A percentile compares a stretch with the other conserved stretches of the same genome.
Conservation (phyloP, 2,797 vertebrate species). For the Astyanax mexicanus region DNA sequence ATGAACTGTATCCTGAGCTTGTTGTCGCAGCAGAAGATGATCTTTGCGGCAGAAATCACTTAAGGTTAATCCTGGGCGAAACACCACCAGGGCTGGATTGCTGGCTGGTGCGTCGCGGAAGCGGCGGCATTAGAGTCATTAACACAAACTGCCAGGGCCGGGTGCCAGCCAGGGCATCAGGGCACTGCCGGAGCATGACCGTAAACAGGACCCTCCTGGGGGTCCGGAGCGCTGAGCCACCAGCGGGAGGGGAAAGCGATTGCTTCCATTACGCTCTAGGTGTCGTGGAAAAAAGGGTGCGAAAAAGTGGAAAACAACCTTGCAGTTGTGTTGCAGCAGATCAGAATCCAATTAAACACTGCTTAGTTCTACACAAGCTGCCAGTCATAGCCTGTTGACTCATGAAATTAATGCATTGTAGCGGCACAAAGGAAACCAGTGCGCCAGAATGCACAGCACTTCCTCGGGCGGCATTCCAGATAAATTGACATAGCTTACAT, state of each 20-base stretch:
- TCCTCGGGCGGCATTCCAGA: conserved; percentile 63
- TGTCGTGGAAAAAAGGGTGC: conserved; percentile 71
- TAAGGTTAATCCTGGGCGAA: conserved; percentile 70
- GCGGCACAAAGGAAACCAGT: conserved; percentile 71
- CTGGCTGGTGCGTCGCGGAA: conserved; percentile 55
- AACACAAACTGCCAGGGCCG: conserved; percentile 58
- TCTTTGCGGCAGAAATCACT: conserved; percentile 53
- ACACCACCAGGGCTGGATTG: conserved; percentile 54
- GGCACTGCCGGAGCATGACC: conserved; percentile 68
- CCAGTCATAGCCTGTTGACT: conserved; percentile 81
- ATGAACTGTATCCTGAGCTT: conserved; percentile 68
- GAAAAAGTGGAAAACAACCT: conserved; percentile 68
- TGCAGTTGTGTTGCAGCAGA: conserved; percentile 74
- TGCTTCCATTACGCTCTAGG: conserved; percentile 78
- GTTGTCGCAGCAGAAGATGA: conserved; percentile 56
- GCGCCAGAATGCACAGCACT: conserved; percentile 65
- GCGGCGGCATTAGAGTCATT: conserved; percentile 54
- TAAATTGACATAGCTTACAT: conserved; percentile 56
- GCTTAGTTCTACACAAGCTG: conserved; percentile 79
- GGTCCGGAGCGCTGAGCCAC: conserved; percentile 60
- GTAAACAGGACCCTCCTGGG: conserved; percentile 68
- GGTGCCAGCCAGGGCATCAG: conserved; percentile 58
- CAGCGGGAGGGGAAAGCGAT: conserved; percentile 73
- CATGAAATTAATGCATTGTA: conserved; percentile 84
- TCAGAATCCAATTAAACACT: conserved; percentile 84